Conservation (phyloP, 1,140 invertebrate species). For the Camponotus pennsylvanicus region DNA sequence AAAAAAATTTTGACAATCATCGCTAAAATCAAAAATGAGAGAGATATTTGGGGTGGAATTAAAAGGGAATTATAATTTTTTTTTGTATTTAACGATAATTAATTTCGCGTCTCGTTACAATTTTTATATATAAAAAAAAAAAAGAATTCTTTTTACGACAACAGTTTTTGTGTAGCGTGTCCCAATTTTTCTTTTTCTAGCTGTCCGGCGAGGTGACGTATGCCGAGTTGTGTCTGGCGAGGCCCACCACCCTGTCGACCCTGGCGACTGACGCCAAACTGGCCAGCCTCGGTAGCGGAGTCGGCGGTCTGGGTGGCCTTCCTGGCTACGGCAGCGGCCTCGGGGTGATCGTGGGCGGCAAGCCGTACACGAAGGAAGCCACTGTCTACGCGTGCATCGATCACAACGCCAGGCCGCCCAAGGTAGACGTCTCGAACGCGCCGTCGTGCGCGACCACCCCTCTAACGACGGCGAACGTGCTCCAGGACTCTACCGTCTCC, state of each 20-base stretch:
- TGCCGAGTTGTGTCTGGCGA: slow-evolving; percentile 89
- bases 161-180: slow-evolving; percentile 12
- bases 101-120: neutral
- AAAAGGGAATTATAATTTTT: too few species aligned
- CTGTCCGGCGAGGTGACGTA: slow-evolving; percentile 90
- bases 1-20: neutral
- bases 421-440: slow-evolving; percentile 81
- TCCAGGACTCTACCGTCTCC: slow-evolving; percentile 70
- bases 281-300: slow-evolving; percentile 74
- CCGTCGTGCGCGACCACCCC: slow-evolving; percentile 77
- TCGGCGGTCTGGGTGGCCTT: slow-evolving; percentile 74
- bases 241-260: slow-evolving; percentile 86
- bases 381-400: slow-evolving; percentile 92
- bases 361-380: slow-evolving; percentile 84
- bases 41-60: too few species aligned
- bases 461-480: slow-evolving; percentile 71
- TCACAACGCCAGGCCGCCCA: slow-evolving; percentile 85
- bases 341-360: slow-evolving; percentile 81
- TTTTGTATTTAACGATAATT: too few species aligned
- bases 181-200: slow-evolving; percentile 70
- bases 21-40: too few species aligned
- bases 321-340: slow-evolving; percentile 80
- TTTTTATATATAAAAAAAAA: neutral
- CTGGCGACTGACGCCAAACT: slow-evolving; percentile 83
- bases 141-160: neutral